Evolutionary conservation across 2,113 vertebrate genomes (phyloP), one percentile per base, ranked within the genome.

Genomic region (Brachionichthys hirsutus): DNA sequence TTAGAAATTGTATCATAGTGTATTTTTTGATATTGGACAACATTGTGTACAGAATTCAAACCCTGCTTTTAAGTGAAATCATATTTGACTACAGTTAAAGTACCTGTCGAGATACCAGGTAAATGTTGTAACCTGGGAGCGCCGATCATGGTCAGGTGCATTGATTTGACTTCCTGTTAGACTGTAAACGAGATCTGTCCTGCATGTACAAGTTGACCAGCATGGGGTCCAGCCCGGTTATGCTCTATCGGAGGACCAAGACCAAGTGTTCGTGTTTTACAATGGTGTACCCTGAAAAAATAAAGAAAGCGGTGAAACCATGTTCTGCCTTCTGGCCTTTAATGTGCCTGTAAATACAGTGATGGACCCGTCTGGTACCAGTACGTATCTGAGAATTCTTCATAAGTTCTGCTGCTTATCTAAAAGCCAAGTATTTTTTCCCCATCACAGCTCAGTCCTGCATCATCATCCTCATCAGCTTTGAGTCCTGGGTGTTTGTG

Each of bases 281-380:
- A 16, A 49, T 62, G 71, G 73, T 84, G 73, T 85, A 55, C 81
- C 82, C 72, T 85, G 73, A 85, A 83, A 66, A 58, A 35, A 54
- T 66, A 49, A 75, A 35, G 9, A 35, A 35, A 35, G 5, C 9
- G 9, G 9, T 9, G 43, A 9, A 71, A 67, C 19, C 47, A 66
- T 0, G 1, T 52, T 54, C 45, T 3, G 56, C 9, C 4, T 35
- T 35, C 34, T 35, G 34, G 34, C 9, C 34, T 35, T 35, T 35
- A 4, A 35, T n/a, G n/a, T n/a, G 34, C 9, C 9, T 6, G 34
- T 35, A 35, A 35, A 35, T 9, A 35, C 4, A 35, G 34, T 35
- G 34, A 35, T 35, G 34, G 5, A 35, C 4, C 34, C 34, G 9
- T 9, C 5, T 35, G 34, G 34, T 35, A 35, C 34, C 9, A 35